A percentile compares a stretch with the other conserved stretches of the same genome.
These are phyloP conservation scores for Pimpla rufipes DNA, from an alignment of 2,888 invertebrate species.

Conservation along the genomic window DNA sequence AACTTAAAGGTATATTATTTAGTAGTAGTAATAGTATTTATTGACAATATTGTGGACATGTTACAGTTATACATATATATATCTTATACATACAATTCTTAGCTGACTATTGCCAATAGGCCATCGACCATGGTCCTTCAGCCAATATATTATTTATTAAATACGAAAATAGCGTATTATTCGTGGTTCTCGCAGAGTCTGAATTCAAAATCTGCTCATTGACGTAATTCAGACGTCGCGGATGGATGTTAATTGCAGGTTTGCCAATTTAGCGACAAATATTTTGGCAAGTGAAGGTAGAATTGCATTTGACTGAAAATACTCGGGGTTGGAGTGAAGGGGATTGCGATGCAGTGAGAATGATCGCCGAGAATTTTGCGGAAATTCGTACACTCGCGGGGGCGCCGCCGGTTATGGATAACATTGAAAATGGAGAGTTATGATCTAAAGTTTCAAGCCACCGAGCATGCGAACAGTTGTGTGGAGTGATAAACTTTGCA, in stretches of 20 bases:
- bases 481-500: not conserved
- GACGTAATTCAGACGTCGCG: not conserved
- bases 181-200: too few relatives aligned
- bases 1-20: too few relatives aligned
- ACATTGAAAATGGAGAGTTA: not conserved
- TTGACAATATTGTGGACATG: too few relatives aligned
- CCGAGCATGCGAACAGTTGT: not conserved
- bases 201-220: not conserved
- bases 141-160: not conserved
- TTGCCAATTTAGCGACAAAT: not conserved
- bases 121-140: too few relatives aligned
- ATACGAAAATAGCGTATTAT: not conserved
- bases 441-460: not conserved
- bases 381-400: constrained; percentile 1
- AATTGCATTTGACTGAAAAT: not conserved
- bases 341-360: not conserved
- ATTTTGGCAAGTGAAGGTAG: not conserved
- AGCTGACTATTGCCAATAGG: too few relatives aligned
- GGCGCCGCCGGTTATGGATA: not conserved
- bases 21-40: too few relatives aligned
- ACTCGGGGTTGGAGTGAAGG: not conserved
- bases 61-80: too few relatives aligned
- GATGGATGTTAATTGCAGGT: not conserved
- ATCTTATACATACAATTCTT: too few relatives aligned
- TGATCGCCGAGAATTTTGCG: not conserved